Base-by-base conservation (phyloP, 2,797 vertebrate genomes). In the Lagodon rhomboides region DNA sequence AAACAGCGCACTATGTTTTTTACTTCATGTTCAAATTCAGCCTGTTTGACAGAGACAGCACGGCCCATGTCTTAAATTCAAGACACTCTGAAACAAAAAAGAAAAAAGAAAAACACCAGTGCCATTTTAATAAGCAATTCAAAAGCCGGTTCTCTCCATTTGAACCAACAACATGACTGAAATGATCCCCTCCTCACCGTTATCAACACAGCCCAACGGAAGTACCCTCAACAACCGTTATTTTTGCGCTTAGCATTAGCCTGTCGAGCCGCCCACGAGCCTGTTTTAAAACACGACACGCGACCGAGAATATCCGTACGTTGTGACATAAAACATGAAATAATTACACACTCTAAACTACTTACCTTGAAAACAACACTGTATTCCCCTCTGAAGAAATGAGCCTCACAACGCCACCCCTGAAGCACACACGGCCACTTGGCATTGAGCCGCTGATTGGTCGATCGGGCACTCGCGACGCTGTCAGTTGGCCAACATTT, bases 381-480 rank as follows among this genome's bases (percentile, higher is more conserved):
- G 68, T 64, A 16, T 53, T 79, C 49, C 56, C 59, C 69, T 64
- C 17, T 17, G 53, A 56, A 66, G 68, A 77, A 75, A 81, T 7
- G 75, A 79, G 56, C 64, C 50, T 34, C 74, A 79, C 58, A 78
- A 60, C 80, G 51, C 76, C 75, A 62, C 77, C 73, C 34, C 77
- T 27, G 77, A 85, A 75, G 59, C 77, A 44, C 0, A 51, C 55
- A 47, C 65, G 3, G 69, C 53, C 87, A 78, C 70, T 38, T 59
- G 54, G 67, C 67, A 60, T 43, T 69, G 4, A 11, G 38, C 50
- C 64, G 41, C 68, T 87, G 76, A 95, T 95, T 95, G 95, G 94
- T 4, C 82, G 3, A 38, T 8, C 7, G 15, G 27, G 54, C 72
- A 8, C 12, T 11, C 16, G 12, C 1, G 16, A 30, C 10, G 16